These are phyloP conservation scores for Mercenaria mercenaria DNA, from an alignment of 1,140 invertebrate species.

Conservation along the genomic window DNA sequence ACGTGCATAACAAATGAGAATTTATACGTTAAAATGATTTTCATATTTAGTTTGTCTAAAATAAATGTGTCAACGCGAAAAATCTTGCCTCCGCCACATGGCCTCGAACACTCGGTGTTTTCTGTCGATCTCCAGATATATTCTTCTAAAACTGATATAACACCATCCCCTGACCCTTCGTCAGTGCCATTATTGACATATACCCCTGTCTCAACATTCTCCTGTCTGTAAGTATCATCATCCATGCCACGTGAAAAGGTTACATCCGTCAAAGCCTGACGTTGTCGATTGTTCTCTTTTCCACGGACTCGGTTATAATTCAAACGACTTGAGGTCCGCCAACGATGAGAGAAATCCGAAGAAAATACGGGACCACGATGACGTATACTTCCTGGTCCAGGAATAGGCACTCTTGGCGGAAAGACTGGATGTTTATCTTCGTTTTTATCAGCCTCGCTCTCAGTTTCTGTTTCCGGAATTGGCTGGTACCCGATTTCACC, in stretches of 20 bases:
- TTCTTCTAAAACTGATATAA: background rate
- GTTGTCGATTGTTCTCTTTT: background rate
- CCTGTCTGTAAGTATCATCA: background rate
- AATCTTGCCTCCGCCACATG: conserved; percentile 92
- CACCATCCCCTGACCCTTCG: background rate
- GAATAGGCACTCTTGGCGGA: conserved; percentile 16
- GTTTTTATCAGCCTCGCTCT: background rate
- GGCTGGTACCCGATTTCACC: background rate
- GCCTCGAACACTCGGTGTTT: conserved; percentile 91
- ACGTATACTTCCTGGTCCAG: conserved; percentile 9
- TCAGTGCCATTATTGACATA: no score
- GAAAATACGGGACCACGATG: conserved; percentile 28
- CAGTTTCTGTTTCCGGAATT: background rate
- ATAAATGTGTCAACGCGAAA: no score
- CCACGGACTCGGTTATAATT: background rate
- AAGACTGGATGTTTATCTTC: no score
- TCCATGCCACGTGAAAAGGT: conserved; percentile 37
- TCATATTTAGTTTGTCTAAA: no score
- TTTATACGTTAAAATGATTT: no score
- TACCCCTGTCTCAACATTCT: background rate
- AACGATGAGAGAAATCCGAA: conserved; percentile 37
- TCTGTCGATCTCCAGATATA: conserved; percentile 91
- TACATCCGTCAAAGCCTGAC: conserved; percentile 36
- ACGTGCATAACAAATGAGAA: no score
- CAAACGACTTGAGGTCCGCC: background rate